A percentile compares a stretch with the other conserved stretches of the same genome.
These are phyloP conservation scores for Drosophila antonietae DNA, from an alignment of 2,888 invertebrate species.

Conservation along the genomic window DNA sequence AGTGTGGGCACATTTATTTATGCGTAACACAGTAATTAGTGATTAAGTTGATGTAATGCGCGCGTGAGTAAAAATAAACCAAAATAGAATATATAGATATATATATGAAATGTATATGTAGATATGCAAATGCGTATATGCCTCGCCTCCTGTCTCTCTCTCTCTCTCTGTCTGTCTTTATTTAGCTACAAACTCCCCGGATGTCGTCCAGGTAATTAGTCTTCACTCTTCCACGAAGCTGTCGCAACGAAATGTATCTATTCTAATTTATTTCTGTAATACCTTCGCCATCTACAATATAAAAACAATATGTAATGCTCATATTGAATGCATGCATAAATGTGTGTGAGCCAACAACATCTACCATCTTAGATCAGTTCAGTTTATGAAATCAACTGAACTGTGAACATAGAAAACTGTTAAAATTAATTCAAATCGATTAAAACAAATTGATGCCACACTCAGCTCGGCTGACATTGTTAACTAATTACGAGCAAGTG, in stretches of 20 bases:
- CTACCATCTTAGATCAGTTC: not conserved
- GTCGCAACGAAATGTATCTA: slow-evolving; percentile 17
- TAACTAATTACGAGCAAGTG: slow-evolving; percentile 79
- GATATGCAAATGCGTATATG: not conserved
- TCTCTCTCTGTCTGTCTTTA: slow-evolving; percentile 22
- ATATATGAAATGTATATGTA: not conserved
- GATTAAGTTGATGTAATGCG: slow-evolving; percentile 70
- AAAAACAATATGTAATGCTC: not conserved
- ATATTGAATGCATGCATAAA: not conserved
- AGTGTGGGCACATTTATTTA: slow-evolving; percentile 44
- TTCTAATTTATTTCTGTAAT: slow-evolving; percentile 3
- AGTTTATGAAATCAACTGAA: not conserved
- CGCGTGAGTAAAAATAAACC: slow-evolving; percentile 20
- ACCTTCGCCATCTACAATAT: not conserved
- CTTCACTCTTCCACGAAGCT: slow-evolving; percentile 41
- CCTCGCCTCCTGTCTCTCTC: not conserved
- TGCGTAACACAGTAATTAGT: slow-evolving; percentile 75
- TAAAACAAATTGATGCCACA: slow-evolving; percentile 76
- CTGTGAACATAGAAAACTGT: slow-evolving; percentile 33
- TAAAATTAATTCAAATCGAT: slow-evolving; percentile 77
- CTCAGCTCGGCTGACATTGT: slow-evolving; percentile 45
- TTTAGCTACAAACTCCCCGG: slow-evolving; percentile 36
- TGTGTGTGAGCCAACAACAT: not conserved
- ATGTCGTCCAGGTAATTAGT: slow-evolving; percentile 59
- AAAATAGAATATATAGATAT: slow-evolving; percentile 28